Conservation (phyloP, 2,113 vertebrate genomes). For the Laticauda colubrina region DNA sequence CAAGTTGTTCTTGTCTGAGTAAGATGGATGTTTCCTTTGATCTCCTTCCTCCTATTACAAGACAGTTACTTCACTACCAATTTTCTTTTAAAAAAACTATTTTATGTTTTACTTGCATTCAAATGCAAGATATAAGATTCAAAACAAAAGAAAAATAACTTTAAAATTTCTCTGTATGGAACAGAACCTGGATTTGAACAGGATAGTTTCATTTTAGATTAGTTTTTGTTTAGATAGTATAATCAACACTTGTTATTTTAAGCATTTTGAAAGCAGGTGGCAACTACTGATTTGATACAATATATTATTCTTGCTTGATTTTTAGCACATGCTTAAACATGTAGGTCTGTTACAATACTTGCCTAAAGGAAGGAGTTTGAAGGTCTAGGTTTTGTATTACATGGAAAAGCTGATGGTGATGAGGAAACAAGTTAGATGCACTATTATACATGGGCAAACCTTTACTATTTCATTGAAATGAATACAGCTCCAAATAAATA, state of each 20-base stretch:
- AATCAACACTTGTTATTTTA: not conserved
- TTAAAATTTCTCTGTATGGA: not conserved
- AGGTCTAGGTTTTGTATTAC: not conserved
- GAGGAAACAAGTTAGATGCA: not conserved
- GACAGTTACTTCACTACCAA: not conserved
- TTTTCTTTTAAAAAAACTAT: constrained; percentile 2
- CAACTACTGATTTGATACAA: not conserved
- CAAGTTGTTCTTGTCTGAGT: not conserved
- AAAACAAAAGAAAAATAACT: not conserved
- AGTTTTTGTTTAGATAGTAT: not conserved
- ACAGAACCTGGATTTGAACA: not conserved
- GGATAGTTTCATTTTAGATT: not conserved
- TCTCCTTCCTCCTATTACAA: not conserved
- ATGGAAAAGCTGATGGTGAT: not conserved
- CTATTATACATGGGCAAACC: not conserved
- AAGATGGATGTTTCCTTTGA: constrained; percentile 13
- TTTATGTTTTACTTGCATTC: not conserved
- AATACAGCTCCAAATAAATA: not conserved
- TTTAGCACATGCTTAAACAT: not conserved
- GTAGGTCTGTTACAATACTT: not conserved
- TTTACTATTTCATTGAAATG: not conserved
- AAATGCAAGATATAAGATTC: not conserved
- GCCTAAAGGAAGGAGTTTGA: not conserved
- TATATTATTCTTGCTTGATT: not conserved
- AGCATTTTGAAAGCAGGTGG: not conserved